Evolutionary conservation across 2,888 invertebrate genomes (phyloP), one percentile per base, ranked within the genome.

Genomic region (Entomobrya proxima): DNA sequence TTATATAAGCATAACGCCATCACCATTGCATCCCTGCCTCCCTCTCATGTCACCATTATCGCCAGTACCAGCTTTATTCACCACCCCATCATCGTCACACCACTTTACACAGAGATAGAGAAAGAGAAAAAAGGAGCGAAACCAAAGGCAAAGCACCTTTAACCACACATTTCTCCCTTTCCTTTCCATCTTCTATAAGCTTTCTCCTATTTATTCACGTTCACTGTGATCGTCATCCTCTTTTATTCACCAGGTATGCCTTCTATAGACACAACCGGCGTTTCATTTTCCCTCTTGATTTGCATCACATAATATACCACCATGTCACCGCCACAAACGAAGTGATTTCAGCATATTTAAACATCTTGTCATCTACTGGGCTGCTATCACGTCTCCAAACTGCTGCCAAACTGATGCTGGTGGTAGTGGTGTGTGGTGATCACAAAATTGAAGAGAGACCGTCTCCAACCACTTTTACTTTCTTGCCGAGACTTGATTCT

Each of bases 1-100:
- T 80, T 80, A n/a, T n/a, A n/a, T n/a, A n/a, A 81, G 44, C 81
- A 81, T 81, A 37, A 58, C 72, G 74, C 44, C 55, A 35, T 55
- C 72, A n/a, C 64, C 61, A 77, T 61, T 55, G 35, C 55, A 61
- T 58, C 27, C 58, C 61, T 52, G 11, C 32, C 47, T 50, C 50
- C 40, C 13, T 52, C 27, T 35, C 74, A 32, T 21, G 18, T 27
- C 37, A 55, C 37, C 79, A 55, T 61, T 40, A 67, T 18, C 58
- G 24, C 7, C 75, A 50, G n/a, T n/a, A n/a, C n/a, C n/a, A n/a
- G n/a, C n/a, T n/a, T n/a, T n/a, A n/a, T n/a, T n/a, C n/a, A n/a
- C n/a, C n/a, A n/a, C n/a, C n/a, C 52, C 9, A 24, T 37, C 35
- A 58, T 21, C 47, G 30, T n/a, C 30, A 32, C 37, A 24, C 44